Evolutionary conservation across 2,888 invertebrate genomes (phyloP), one percentile per base, ranked within the genome.

Genomic region (Hypomecis punctinalis): DNA sequence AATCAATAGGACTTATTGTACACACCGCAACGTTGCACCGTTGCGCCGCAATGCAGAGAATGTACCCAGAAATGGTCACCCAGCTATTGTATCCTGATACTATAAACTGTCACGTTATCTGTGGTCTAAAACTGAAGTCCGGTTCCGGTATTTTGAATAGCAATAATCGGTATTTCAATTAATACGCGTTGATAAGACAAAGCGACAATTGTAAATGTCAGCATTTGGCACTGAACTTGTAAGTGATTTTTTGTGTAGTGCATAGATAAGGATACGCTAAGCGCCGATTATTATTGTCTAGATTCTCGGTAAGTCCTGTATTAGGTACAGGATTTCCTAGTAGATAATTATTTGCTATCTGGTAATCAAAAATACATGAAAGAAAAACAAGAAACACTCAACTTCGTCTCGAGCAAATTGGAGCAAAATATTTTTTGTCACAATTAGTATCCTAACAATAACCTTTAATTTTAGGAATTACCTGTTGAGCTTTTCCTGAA

Each of bases 121-220:
- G 40, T 52, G 40, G 23, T 23, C n/a, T 9, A 11, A 6, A 37
- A 47, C 33, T 13, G 7, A 53, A 6, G 11, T 65, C 65, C 61
- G 65, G 65, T 33, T 65, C 60, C 65, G 65, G 56, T 37, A 43
- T 60, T 55, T 51, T 40, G 47, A 33, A 39, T 6, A 39, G 47
- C 40, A 39, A 40, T 56, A 39, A 23, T 39, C 33, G 7, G 33
- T 47, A 39, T 45, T 36, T 36, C 55, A 55, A 45, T 45, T 45
- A 55, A 9, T 45, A n/a, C 5, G 4, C 11, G 35, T 39, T 55
- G 55, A 55, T 55, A 55, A 55, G 36, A 43, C 11, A 55, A 55
- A 9, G 45, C 11, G 8, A 46, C 56, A 56, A 39, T 56, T n/a
- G 9, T 39, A 56, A 56, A 56, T 56, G 56, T 47, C 56, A 56